Evolutionary conservation across 2,797 vertebrate species (phyloP).

Genomic region (Pseudopleuronectes americanus): DNA sequence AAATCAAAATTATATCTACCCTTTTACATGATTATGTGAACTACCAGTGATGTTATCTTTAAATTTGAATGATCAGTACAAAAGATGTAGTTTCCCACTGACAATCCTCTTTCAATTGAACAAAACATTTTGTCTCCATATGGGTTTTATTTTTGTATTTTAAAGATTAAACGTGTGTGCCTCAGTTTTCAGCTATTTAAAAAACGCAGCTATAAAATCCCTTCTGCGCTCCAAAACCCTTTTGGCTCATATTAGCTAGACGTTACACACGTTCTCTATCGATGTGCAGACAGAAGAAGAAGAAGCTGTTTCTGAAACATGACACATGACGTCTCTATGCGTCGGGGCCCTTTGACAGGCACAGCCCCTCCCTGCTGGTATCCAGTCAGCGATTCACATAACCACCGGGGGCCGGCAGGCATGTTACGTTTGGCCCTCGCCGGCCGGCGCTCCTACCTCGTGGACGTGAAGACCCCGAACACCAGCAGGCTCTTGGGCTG

Average conservation of each 20-base stretch:
- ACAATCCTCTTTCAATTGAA: too few species aligned
- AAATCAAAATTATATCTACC: too few species aligned
- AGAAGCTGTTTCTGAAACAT: slow-evolving; percentile 18
- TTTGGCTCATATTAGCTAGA: not conserved
- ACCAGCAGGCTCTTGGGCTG: slow-evolving; percentile 92
- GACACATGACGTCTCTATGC: slow-evolving; percentile 42
- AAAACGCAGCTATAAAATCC: not conserved
- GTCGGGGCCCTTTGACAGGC: slow-evolving; percentile 24
- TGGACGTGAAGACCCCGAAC: slow-evolving; percentile 97
- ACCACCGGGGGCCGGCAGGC: slow-evolving; percentile 45
- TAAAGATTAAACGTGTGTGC: not conserved
- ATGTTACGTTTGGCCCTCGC: slow-evolving; percentile 56
- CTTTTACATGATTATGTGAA: too few species aligned
- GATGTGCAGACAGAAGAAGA: not conserved
- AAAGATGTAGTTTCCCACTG: too few species aligned
- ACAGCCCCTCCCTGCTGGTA: slow-evolving; percentile 38
- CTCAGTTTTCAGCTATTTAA: not conserved
- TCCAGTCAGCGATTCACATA: slow-evolving; percentile 45
- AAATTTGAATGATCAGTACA: too few species aligned
- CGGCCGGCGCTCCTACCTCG: slow-evolving; percentile 86
- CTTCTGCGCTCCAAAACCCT: not conserved
- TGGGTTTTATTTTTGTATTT: too few species aligned
- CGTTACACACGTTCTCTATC: not conserved
- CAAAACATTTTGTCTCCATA: too few species aligned
- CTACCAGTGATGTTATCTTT: too few species aligned